Conservation (phyloP, 2,888 invertebrate species). For the Crioceris asparagi region DNA sequence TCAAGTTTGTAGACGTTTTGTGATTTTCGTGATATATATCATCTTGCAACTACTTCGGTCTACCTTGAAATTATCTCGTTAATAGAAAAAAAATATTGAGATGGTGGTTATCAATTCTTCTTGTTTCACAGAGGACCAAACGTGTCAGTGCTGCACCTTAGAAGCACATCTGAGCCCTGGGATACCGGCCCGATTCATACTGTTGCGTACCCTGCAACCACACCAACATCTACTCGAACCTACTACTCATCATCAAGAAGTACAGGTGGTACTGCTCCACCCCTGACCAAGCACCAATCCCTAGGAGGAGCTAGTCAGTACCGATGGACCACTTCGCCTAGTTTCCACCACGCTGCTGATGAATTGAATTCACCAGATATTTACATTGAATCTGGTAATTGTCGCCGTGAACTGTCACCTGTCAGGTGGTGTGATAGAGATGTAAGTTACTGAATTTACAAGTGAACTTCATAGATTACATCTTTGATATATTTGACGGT, state of each 20-base stretch:
- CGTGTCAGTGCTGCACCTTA: conserved; percentile 45
- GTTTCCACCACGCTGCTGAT: conserved; percentile 34
- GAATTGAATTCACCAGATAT: conserved; percentile 39
- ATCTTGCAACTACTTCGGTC: no score
- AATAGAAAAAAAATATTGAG: no score
- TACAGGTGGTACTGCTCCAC: conserved; percentile 22
- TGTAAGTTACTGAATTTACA: no score
- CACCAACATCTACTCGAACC: conserved; percentile 26
- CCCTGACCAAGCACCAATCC: conserved; percentile 32
- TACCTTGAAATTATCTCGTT: no score
- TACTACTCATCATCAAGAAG: conserved; percentile 23
- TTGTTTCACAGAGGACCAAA: conserved; percentile 41
- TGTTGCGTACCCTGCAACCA: conserved; percentile 29
- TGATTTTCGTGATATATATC: no score
- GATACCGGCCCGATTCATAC: conserved; percentile 36
- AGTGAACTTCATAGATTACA: no score
- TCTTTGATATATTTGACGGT: no score
- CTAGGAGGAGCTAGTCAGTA: conserved; percentile 24
- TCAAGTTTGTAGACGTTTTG: no score
- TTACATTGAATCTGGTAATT: conserved; percentile 35
- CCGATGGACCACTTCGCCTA: conserved; percentile 27
- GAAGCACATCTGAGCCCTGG: conserved; percentile 46
- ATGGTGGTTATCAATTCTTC: no score
- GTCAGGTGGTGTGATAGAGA: conserved; percentile 47
- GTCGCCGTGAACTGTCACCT: conserved; percentile 45